Base-by-base conservation (phyloP, 1,140 invertebrate species). In the Zaprionus africanus region DNA sequence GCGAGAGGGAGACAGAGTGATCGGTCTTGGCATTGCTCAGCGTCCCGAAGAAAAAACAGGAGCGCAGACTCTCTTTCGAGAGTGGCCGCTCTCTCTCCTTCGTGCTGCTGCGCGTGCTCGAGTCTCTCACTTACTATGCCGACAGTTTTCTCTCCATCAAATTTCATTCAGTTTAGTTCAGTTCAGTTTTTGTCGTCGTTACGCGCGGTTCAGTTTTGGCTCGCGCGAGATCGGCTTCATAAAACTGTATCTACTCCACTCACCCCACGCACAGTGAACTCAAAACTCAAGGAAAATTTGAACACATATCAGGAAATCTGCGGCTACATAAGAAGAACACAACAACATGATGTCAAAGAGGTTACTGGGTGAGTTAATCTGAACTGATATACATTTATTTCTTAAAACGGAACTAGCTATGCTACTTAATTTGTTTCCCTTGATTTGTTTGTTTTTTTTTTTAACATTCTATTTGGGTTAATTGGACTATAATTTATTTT, bases 311-410 rank as follows among this genome's bases (percentile, higher is more conserved):
- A 3, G 15, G 17, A 46, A 64, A 58, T 51, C 19, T 24, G 17
- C 22, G 46, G 41, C 31, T 36, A 15, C 19, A 77, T 73, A 57
- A 58, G 31, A 62, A 15, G 19, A 59, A 13, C 38, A 28, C 26
- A 24, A 36, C n/a, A 78, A 67, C 11, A 90, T 86, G 77, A 72
- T 90, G 70, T 71, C 76, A 4, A 86, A 78, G 9, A 41, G 56
- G 24, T 46, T 86, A 17, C 49, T 86, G 31, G 58, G 85, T 90
- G 19, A 85, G 86, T 90, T 46, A 7, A 17, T 11, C 31, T 34
- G 2, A 4, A 34, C 31, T 34, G 31, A 11, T 34, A 34, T 34
- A 9, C 9, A 34, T 11, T 34, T 34, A 34, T 34, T 34, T 34
- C 31, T 17, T 9, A 3, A 43, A 17, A 17, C 17, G 36, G 0